Evolutionary conservation across 2,888 invertebrate species (phyloP), one percentile per base, ranked within the genome.

Genomic region (Dicyrtoma fusca): DNA sequence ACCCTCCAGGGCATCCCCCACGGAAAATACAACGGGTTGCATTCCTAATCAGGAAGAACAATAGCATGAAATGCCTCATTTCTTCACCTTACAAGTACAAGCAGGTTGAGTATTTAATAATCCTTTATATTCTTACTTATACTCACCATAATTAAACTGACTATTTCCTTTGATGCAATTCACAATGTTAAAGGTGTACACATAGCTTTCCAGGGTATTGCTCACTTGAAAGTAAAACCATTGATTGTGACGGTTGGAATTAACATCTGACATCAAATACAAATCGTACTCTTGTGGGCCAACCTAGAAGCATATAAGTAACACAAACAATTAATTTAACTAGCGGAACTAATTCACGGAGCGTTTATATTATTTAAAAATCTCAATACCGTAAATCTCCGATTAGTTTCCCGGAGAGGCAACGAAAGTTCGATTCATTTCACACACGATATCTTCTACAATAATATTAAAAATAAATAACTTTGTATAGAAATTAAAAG

Each of bases 161-260:
- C 92, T 92, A 82, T 92, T 91, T 49, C 89, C 88, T 83, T 94
- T 94, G 82, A 93, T 91, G 84, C 92, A 92, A 85, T 94, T 94
- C 81, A 93, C 88, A 69, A 94, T 91, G 83, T 94, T 94, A 85
- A 94, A 94, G 53, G 89, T 87, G 83, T 94, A 94, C 0, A 88
- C 86, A 2, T 86, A 85, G 71, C 87, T 87, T 69, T 89, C 87
- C 70, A 87, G 84, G 89, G 92, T 92, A 83, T 91, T 90, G 76
- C 84, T 84, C n/a, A 94, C 90, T 85, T 92, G 90, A 82, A 94
- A 94, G 84, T 94, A 95, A 84, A 94, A 94, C 94, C 94, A 94
- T 82, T 94, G 92, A 82, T 91, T 91, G 76, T 93, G 90, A 73
- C 88, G 88, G 23, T 86, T 87, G 1, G 92, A 90, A 84, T 93